phyloP scores from a whole-genome alignment of 2,113 vertebrate genomes.

The Microtus pennsylvanicus region DNA sequence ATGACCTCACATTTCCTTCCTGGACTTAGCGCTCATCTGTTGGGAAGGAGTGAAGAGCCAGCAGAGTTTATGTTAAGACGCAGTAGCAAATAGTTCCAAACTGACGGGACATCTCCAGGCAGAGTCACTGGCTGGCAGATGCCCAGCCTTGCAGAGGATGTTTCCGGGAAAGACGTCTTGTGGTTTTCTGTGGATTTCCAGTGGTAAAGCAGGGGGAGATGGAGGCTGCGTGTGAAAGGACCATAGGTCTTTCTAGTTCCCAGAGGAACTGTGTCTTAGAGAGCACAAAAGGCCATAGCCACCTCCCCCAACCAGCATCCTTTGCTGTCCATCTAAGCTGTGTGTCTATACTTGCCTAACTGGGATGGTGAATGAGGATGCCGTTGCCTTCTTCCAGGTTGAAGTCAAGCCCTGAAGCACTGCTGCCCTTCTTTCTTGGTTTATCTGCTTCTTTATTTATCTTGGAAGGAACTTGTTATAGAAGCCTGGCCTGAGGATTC shows the following conservation, averaged over 20 bases:
- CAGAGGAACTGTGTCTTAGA: not conserved
- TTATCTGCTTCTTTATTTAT: not conserved
- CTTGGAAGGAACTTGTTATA: not conserved
- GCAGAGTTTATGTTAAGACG: not conserved
- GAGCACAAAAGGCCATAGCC: not conserved
- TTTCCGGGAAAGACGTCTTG: not conserved
- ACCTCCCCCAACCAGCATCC: not conserved
- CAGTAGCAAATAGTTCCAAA: not conserved
- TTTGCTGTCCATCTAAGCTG: not conserved
- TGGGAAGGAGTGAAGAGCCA: conserved; percentile 21
- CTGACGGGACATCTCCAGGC: not conserved
- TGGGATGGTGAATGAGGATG: no score
- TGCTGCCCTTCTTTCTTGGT: not conserved
- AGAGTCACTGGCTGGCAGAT: no score
- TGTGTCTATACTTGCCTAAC: not conserved
- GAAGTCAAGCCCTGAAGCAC: not conserved
- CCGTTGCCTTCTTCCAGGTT: not conserved
- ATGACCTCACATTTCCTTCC: conserved; percentile 37
- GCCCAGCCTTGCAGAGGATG: not conserved
- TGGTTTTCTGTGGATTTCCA: not conserved
- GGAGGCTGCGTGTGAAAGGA: fast-evolving
- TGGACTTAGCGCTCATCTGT: not conserved
- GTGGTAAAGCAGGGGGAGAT: not conserved
- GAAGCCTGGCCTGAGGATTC: not conserved
- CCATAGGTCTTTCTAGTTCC: not conserved